Conservation (phyloP, 2,113 vertebrate genomes). For the Tupaia tana region DNA sequence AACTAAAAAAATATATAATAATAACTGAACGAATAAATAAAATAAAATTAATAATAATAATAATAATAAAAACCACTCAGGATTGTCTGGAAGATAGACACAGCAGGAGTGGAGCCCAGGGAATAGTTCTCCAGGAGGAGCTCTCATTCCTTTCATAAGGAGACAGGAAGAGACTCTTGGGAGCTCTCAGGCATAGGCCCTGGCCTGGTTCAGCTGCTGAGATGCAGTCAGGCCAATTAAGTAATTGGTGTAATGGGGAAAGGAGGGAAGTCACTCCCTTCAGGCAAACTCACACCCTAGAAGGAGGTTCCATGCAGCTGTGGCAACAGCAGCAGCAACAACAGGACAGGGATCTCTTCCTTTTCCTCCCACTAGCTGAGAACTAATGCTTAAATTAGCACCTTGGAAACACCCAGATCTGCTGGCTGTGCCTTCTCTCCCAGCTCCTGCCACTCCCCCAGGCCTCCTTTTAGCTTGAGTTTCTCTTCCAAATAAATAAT, state of each 20-base stretch:
- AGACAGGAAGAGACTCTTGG: constrained; percentile 58
- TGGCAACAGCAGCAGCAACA: constrained; percentile 63
- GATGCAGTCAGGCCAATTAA: constrained; percentile 65
- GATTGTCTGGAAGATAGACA: constrained; percentile 48
- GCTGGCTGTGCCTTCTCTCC: constrained; percentile 47
- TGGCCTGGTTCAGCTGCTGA: constrained; percentile 69
- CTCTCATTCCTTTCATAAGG: constrained; percentile 62
- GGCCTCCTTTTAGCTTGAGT: constrained; percentile 57
- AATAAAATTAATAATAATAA: too few relatives aligned
- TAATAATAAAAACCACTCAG: constrained; percentile 42
- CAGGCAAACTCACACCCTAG: constrained; percentile 50
- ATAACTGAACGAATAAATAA: too few relatives aligned
- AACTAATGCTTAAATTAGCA: constrained; percentile 81
- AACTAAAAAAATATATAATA: too few relatives aligned
- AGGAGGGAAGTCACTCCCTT: constrained; percentile 57
- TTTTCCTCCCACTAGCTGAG: constrained; percentile 76
- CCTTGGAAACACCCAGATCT: constrained; percentile 77
- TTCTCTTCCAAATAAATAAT: constrained; percentile 64
- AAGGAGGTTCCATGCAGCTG: constrained; percentile 68
- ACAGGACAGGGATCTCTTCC: constrained; percentile 69
- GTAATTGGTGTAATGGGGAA: constrained; percentile 58
- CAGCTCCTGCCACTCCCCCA: constrained; percentile 41
- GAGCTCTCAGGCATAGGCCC: constrained; percentile 50
- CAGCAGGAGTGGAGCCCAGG: constrained; percentile 37
- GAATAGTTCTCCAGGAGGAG: constrained; percentile 46